These are phyloP conservation scores for Neoaliturus tenellus DNA, from an alignment of 2,888 invertebrate species.

Conservation along the genomic window DNA sequence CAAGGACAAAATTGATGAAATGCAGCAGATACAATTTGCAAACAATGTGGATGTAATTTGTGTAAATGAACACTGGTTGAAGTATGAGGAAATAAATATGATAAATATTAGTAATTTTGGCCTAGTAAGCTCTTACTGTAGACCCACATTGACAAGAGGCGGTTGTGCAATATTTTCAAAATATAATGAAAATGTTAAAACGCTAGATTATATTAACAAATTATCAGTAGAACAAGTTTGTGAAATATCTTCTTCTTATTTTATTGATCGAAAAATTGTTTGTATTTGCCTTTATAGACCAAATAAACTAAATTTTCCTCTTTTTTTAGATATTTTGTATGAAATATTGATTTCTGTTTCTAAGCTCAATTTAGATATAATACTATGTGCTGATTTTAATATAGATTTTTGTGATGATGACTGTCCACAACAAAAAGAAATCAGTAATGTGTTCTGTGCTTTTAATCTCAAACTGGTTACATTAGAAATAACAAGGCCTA, in stretches of 20 bases:
- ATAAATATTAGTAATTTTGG: neutral
- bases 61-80: neutral
- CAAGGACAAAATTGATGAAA: neutral
- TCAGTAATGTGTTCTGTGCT: neutral
- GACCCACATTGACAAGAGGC: neutral
- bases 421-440: neutral
- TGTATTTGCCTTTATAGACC: neutral
- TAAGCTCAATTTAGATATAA: neutral
- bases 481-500: neutral
- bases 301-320: neutral
- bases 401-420: constrained; percentile 10
- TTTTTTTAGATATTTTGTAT: constrained; percentile 15
- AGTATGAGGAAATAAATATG: constrained; percentile 21
- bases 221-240: neutral
- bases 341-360: neutral
- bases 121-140: constrained; percentile 44
- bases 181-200: neutral
- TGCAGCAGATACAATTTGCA: neutral
- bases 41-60: neutral
- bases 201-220: neutral
- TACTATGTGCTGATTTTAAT: constrained; percentile 8
- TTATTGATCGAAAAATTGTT: neutral
- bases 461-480: neutral
- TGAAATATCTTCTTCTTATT: neutral
- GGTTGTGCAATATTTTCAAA: neutral